Evolutionary conservation across 2,797 vertebrate genomes (phyloP).

Genomic region (Hemitrygon akajei): DNA sequence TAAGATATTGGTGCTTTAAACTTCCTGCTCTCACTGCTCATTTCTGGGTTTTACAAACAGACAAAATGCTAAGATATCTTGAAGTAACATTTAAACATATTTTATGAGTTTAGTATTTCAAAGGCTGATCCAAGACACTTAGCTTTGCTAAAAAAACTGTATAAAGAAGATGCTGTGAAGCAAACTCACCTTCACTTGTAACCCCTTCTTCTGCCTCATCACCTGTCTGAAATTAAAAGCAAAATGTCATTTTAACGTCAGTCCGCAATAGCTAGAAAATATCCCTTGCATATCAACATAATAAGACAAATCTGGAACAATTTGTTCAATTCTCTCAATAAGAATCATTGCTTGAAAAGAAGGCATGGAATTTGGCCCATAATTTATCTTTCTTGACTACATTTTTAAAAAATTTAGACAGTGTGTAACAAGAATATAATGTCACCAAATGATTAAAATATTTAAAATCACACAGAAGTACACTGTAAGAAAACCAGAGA

Average conservation of each 20-base stretch:
- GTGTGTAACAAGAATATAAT: neutral
- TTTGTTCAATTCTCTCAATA: neutral
- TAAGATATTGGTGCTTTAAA: neutral
- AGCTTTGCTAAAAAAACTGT: neutral
- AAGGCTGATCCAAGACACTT: neutral
- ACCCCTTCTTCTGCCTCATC: constrained; percentile 90
- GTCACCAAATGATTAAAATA: neutral
- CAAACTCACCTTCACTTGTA: constrained; percentile 85
- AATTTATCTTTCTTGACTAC: neutral
- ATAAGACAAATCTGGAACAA: neutral
- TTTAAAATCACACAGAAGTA: neutral
- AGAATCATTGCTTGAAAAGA: too few species aligned
- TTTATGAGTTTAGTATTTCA: neutral
- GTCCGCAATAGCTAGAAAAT: neutral
- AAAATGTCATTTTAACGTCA: constrained; percentile 33
- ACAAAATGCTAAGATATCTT: constrained; percentile 1
- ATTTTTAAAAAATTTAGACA: neutral
- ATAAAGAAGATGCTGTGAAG: neutral
- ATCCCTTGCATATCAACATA: neutral
- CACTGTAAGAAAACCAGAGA: neutral
- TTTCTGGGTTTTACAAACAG: constrained; percentile 2
- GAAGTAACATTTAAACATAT: neutral
- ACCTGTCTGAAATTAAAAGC: constrained; percentile 70
- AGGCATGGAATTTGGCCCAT: too few species aligned
- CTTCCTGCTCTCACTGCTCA: neutral